These are phyloP conservation scores for Yponomeuta plumbellus DNA, from an alignment of 2,888 invertebrate species.

Conservation along the genomic window DNA sequence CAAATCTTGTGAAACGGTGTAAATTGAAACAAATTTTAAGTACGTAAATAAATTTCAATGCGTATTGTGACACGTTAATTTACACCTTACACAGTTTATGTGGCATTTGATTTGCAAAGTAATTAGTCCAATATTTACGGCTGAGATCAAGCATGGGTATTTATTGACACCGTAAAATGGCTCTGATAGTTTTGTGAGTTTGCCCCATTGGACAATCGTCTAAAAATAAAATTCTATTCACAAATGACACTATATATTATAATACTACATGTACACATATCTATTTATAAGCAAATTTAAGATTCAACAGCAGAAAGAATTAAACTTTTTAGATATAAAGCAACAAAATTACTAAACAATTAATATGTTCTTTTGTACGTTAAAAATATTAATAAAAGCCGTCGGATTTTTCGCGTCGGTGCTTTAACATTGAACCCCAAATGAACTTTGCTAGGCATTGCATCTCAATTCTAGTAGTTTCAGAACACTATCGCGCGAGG, in stretches of 20 bases:
- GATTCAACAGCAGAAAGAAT: too few relatives aligned
- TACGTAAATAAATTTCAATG: not conserved
- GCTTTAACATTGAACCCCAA: not conserved
- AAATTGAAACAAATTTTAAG: not conserved
- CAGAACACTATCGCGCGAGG: slow-evolving; percentile 37
- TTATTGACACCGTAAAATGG: not conserved
- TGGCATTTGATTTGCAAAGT: not conserved
- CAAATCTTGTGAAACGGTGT: not conserved
- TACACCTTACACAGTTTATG: not conserved
- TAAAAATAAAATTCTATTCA: not conserved
- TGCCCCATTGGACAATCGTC: not conserved
- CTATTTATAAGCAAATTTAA: too few relatives aligned
- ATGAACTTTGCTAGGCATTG: not conserved
- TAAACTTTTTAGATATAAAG: too few relatives aligned
- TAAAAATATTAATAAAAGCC: not conserved
- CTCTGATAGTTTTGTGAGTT: not conserved
- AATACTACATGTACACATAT: too few relatives aligned
- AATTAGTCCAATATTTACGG: not conserved
- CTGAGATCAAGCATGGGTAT: not conserved
- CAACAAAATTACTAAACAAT: too few relatives aligned
- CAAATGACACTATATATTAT: too few relatives aligned
- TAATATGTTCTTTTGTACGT: too few relatives aligned
- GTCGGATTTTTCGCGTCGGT: not conserved
- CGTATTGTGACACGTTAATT: not conserved
- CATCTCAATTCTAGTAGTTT: slow-evolving; percentile 40